Conservation (phyloP, 2,113 vertebrate genomes). For the Entelurus aequoreus region DNA sequence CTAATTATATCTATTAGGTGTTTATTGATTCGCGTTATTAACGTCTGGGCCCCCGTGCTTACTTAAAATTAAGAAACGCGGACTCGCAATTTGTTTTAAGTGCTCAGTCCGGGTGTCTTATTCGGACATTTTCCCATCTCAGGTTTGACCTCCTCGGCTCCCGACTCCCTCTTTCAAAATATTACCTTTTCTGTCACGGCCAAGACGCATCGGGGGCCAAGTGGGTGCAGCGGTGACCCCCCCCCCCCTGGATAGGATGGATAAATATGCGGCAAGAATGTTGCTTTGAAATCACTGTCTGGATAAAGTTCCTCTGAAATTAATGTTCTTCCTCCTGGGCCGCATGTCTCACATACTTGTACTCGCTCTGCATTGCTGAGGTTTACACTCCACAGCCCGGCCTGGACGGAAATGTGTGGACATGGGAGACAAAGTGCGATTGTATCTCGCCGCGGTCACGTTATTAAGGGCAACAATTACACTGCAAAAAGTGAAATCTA, state of each 20-base stretch:
- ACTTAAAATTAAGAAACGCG: slow-evolving; percentile 58
- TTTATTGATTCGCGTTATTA: slow-evolving; percentile 66
- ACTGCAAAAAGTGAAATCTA: too few relatives aligned
- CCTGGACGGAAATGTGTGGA: slow-evolving; percentile 8
- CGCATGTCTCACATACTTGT: slow-evolving; percentile 12
- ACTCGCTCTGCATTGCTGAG: slow-evolving; percentile 7
- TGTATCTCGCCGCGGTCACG: slow-evolving; percentile 6
- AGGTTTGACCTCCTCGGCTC: slow-evolving; percentile 22
- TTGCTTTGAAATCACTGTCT: slow-evolving; percentile 26
- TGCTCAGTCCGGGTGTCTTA: slow-evolving; percentile 47
- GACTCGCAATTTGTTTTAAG: slow-evolving; percentile 56
- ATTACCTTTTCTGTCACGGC: slow-evolving; percentile 60
- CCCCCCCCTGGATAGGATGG: slow-evolving; percentile 16
- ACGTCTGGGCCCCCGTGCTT: slow-evolving; percentile 46
- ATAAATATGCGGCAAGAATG: slow-evolving; percentile 33
- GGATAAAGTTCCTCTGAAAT: slow-evolving; percentile 13
- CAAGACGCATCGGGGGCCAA: slow-evolving; percentile 52
- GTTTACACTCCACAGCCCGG: slow-evolving; percentile 4
- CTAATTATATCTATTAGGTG: slow-evolving; percentile 55
- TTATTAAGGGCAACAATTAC: not conserved
- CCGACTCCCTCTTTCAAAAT: slow-evolving; percentile 48
- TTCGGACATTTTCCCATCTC: slow-evolving; percentile 43
- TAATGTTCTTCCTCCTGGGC: slow-evolving; percentile 11
- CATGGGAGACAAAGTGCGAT: slow-evolving; percentile 21
- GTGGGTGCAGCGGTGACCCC: slow-evolving; percentile 13